Base-by-base conservation (phyloP, 2,888 invertebrate genomes). In the Smittia sp. region DNA sequence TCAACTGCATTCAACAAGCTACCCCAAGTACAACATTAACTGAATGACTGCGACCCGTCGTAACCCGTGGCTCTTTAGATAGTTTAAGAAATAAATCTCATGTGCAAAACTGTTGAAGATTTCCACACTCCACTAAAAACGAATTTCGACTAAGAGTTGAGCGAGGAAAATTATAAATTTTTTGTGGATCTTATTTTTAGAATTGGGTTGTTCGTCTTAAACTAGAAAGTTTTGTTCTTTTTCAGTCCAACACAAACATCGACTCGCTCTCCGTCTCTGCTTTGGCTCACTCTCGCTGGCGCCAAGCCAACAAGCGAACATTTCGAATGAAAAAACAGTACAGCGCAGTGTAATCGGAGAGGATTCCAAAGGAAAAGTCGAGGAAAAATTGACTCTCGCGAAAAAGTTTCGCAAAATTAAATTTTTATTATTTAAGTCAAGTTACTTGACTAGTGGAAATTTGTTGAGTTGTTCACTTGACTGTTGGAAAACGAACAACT, bases 111-210 rank as follows among this genome's bases (percentile, higher is more conserved):
- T 67, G 4, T 15, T 41, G 25, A 25, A 32, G 69, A 69, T 69
- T 69, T 69, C 69, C 69, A 69, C 69, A 69, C 69, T 69, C 69
- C 24, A 69, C 52, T 11, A 54, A 69, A 41, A 69, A n/a, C 69
- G 25, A 69, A 69, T 54, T 69, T 69, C 69, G 25, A 69, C 69
- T 69, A 69, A 52, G 52, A 58, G 58, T 20, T 20, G 58, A 9
- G 22, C 58, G 41, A 39, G 41, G 67, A 11, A 67, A 39, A 67
- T 24, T 18, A 41, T 41, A n/a, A 67, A 69, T 25, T 52, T 69
- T 41, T 69, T 20, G 69, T 20, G 27, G n/a, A 25, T 27, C 25
- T 41, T 69, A 69, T 69, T 69, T 69, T 69, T 69, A 69, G 69
- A 69, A 52, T 67, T 54, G 52, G 46, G 69, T 27, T 54, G 54